Conservation (phyloP, 2,113 vertebrate species). For the Mastomys coucha region DNA sequence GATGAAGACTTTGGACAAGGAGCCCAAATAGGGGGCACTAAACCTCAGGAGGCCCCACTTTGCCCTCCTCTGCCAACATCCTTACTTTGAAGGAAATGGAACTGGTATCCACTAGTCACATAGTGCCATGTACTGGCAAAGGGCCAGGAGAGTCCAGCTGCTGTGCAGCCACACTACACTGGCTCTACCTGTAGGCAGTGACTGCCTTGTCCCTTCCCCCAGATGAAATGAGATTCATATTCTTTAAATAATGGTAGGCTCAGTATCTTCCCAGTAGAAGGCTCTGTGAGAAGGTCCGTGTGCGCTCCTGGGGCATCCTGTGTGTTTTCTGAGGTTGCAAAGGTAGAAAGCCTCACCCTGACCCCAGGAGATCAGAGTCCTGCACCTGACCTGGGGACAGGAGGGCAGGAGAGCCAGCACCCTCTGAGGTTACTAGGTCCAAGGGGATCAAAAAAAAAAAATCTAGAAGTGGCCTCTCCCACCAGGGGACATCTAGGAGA, state of each 20-base stretch:
- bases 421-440: neutral
- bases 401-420: neutral
- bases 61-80: neutral
- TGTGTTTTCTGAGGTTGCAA: neutral
- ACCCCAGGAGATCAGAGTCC: neutral
- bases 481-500: neutral
- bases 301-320: too few relatives aligned
- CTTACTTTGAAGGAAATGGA: neutral
- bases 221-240: neutral
- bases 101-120: neutral
- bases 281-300: neutral
- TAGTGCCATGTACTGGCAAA: fast-evolving
- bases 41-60: neutral
- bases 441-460: neutral
- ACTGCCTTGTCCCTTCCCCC: neutral
- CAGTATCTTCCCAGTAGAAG: neutral
- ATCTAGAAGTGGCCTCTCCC: too few relatives aligned
- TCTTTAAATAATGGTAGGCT: neutral
- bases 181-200: neutral
- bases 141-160: neutral
- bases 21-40: fast-evolving
- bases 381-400: neutral
- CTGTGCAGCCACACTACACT: fast-evolving
- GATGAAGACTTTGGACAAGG: too few relatives aligned
- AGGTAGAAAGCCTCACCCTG: neutral